A percentile compares a stretch with the other conserved stretches of the same genome.
Conservation (phyloP, 2,797 vertebrate species). For the Acanthurus lineatus region DNA sequence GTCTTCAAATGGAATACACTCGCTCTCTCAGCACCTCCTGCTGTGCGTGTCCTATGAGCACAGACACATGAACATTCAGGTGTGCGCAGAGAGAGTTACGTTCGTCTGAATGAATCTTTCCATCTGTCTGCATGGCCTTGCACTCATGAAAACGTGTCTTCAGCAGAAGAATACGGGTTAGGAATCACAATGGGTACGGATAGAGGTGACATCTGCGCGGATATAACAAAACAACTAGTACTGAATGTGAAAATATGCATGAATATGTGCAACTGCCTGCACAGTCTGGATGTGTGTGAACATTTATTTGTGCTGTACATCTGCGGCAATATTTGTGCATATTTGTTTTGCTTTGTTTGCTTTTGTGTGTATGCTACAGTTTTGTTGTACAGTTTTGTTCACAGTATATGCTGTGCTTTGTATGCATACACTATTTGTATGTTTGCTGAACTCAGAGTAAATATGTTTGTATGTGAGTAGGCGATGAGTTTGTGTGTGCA, state of each 20-base stretch:
- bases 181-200: conserved; percentile 22
- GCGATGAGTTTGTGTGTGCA: conserved; percentile 31
- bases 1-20: conserved; percentile 12
- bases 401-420: conserved; percentile 35
- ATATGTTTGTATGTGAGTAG: conserved; percentile 37
- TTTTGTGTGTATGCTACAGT: conserved; percentile 18
- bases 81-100: neutral
- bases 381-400: conserved; percentile 39
- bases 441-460: conserved; percentile 56
- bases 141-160: conserved; percentile 15
- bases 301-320: conserved; percentile 15
- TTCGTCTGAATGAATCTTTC: conserved; percentile 13
- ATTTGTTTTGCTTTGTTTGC: conserved; percentile 14
- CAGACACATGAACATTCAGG: neutral
- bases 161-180: neutral
- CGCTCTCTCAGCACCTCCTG: neutral
- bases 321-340: conserved; percentile 18
- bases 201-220: neutral
- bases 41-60: neutral
- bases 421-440: conserved; percentile 54
- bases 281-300: neutral
- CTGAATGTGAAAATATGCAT: conserved; percentile 2
- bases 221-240: neutral
- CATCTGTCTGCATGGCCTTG: conserved; percentile 21
- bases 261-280: neutral